phyloP scores from a whole-genome alignment of 1,140 invertebrate species.

The Archegozetes longisetosus region DNA sequence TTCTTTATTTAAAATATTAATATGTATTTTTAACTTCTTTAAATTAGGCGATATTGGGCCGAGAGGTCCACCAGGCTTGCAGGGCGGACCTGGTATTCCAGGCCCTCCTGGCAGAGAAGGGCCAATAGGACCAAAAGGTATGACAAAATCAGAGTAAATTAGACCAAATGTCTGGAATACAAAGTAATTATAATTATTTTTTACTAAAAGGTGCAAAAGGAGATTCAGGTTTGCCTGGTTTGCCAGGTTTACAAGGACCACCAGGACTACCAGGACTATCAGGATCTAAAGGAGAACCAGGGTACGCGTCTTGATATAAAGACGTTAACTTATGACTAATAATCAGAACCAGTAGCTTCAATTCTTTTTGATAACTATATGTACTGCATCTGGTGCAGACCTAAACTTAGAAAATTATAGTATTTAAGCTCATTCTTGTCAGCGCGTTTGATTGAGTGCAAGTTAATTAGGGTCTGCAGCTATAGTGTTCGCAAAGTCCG shows the following conservation, averaged over 20 bases:
- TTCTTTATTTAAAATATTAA: too few species aligned
- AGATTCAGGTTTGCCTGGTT: slow-evolving; percentile 13
- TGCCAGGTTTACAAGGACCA: slow-evolving; percentile 27
- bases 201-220: background rate
- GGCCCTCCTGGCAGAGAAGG: slow-evolving; percentile 37
- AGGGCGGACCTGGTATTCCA: slow-evolving; percentile 37
- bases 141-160: background rate
- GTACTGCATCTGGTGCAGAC: too few species aligned
- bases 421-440: too few species aligned
- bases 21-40: too few species aligned
- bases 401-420: too few species aligned
- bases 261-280: slow-evolving; percentile 29
- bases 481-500: too few species aligned
- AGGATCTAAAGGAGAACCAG: background rate
- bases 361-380: background rate
- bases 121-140: slow-evolving; percentile 26
- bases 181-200: too few species aligned
- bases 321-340: too few species aligned
- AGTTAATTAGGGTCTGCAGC: too few species aligned
- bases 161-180: background rate
- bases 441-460: too few species aligned
- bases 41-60: background rate
- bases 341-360: too few species aligned
- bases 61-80: background rate
- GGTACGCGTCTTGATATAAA: too few species aligned